A percentile compares a stretch with the other conserved stretches of the same genome.
Evolutionary conservation across 1,140 invertebrate genomes (phyloP).

Genomic region (Psix sp.): DNA sequence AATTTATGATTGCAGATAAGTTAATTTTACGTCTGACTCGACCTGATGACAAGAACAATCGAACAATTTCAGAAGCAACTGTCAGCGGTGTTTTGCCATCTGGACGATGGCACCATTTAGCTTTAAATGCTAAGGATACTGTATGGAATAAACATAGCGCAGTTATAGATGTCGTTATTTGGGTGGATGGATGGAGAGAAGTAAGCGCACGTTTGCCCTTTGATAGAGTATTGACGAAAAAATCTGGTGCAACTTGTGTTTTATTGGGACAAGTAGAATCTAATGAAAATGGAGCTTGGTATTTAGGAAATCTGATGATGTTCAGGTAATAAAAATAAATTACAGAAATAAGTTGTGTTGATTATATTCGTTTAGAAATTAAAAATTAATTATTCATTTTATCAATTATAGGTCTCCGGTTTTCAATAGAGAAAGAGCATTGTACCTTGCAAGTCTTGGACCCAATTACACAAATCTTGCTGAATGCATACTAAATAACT

Average conservation of each 20-base stretch:
- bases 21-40: constrained; percentile 78
- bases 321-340: constrained; percentile 67
- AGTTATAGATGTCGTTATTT: constrained; percentile 78
- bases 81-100: constrained; percentile 75
- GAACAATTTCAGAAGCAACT: constrained; percentile 78
- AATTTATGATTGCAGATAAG: constrained; percentile 70
- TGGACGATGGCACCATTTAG: constrained; percentile 80
- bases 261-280: constrained; percentile 75
- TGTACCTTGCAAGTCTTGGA: constrained; percentile 76
- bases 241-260: constrained; percentile 75
- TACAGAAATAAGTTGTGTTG: not conserved
- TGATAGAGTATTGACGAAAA: constrained; percentile 75
- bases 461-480: constrained; percentile 77
- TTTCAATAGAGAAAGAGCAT: constrained; percentile 75
- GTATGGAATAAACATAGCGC: constrained; percentile 79
- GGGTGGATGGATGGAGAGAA: constrained; percentile 78
- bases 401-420: constrained; percentile 71
- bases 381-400: not conserved
- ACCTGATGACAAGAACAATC: constrained; percentile 78
- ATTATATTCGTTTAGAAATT: constrained; percentile 9
- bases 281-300: constrained; percentile 73
- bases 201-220: constrained; percentile 75
- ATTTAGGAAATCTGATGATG: constrained; percentile 77
- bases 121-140: constrained; percentile 80
- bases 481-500: constrained; percentile 74